These are phyloP conservation scores for Excalfactoria chinensis DNA, from an alignment of 2,113 vertebrate species.

Conservation along the genomic window DNA sequence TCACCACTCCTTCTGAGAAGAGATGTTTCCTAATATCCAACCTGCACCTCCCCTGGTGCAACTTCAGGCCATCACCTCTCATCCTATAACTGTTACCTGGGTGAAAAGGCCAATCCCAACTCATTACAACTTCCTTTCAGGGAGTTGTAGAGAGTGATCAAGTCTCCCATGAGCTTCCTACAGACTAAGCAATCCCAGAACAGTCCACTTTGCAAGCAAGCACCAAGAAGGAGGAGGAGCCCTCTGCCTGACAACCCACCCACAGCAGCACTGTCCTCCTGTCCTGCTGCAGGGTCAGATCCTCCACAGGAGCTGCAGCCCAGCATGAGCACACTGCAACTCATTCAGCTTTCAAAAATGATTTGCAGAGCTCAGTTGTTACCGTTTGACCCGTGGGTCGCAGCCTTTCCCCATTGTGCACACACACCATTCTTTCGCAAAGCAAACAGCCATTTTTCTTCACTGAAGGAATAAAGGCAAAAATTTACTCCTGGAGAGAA, in stretches of 20 bases:
- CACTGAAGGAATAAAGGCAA: neutral
- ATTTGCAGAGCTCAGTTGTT: neutral
- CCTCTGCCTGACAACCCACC: neutral
- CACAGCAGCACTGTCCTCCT: neutral
- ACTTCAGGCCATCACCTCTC: too few relatives aligned
- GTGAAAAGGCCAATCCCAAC: too few relatives aligned
- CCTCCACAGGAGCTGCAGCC: neutral
- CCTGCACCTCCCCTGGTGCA: too few relatives aligned
- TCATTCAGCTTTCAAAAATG: neutral
- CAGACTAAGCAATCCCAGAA: too few relatives aligned
- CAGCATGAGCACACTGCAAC: neutral
- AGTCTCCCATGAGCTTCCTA: too few relatives aligned
- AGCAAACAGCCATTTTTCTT: conserved; percentile 13
- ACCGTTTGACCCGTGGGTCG: fast-evolving
- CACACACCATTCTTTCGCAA: neutral
- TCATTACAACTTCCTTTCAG: too few relatives aligned
- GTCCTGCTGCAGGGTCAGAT: neutral
- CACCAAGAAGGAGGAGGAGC: neutral
- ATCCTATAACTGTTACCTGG: too few relatives aligned
- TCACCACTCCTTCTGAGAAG: too few relatives aligned
- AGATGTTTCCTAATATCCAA: too few relatives aligned
- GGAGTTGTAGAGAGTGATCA: too few relatives aligned
- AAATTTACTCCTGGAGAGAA: neutral
- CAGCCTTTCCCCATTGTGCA: neutral
- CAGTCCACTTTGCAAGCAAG: neutral